These are phyloP conservation scores for Zaprionus nigranus DNA, from an alignment of 1,140 invertebrate species.

Conservation along the genomic window DNA sequence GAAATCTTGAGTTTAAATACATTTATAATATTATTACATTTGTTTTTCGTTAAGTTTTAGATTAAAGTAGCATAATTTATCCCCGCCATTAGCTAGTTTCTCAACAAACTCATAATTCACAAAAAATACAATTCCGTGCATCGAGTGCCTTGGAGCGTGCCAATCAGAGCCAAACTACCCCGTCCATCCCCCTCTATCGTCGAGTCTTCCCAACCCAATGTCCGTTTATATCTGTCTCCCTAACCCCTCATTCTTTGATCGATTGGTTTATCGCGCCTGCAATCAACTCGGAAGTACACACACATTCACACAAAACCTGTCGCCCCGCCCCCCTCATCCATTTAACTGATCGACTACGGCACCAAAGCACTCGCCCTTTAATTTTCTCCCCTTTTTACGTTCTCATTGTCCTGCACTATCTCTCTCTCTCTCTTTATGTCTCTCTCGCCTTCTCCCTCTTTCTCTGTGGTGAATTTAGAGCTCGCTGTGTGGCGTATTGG, in stretches of 20 bases:
- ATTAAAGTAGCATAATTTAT: slow-evolving; percentile 69
- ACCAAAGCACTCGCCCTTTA: slow-evolving; percentile 3
- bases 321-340: background rate
- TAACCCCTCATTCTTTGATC: background rate
- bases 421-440: background rate
- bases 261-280: slow-evolving; percentile 6
- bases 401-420: slow-evolving; percentile 12
- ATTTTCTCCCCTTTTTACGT: slow-evolving; percentile 2
- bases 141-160: slow-evolving; percentile 17
- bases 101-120: slow-evolving; percentile 58
- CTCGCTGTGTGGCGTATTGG: slow-evolving; percentile 72
- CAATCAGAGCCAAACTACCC: slow-evolving; percentile 14
- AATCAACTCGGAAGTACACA: background rate
- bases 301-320: slow-evolving; percentile 1
- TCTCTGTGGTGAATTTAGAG: slow-evolving; percentile 55
- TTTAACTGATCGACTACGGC: background rate
- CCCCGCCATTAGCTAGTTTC: slow-evolving; percentile 71
- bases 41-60: slow-evolving; percentile 40
- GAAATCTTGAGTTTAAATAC: slow-evolving; percentile 52
- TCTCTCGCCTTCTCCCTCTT: background rate
- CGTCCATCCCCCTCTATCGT: background rate
- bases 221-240: background rate
- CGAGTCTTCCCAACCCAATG: background rate
- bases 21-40: slow-evolving; percentile 38
- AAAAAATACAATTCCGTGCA: slow-evolving; percentile 23